These are phyloP conservation scores for Caenorhabditis wallacei DNA, from an alignment of 2,888 invertebrate genomes.

Conservation along the genomic window DNA sequence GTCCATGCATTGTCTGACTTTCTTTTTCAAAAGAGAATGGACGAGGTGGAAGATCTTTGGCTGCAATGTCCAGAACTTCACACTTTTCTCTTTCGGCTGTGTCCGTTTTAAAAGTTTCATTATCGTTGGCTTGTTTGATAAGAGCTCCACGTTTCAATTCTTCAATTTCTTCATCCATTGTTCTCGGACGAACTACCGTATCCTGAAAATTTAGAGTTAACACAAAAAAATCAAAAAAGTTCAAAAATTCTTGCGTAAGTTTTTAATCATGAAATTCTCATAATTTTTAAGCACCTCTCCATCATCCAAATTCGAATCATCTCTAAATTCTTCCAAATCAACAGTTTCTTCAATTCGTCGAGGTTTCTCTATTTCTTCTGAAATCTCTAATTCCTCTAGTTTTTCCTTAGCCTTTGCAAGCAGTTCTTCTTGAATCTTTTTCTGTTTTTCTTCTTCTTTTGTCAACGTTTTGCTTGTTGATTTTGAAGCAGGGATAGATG, in stretches of 20 bases:
- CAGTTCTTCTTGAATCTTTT: constrained; percentile 23
- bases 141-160: constrained; percentile 65
- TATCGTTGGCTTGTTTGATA: constrained; percentile 56
- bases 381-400: constrained; percentile 85
- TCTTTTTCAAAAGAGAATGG: constrained; percentile 65
- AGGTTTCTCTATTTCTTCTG: constrained; percentile 65
- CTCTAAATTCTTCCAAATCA: constrained; percentile 73
- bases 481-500: not conserved
- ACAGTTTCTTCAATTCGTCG: constrained; percentile 63
- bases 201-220: not conserved
- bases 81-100: constrained; percentile 1
- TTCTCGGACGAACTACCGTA: constrained; percentile 5
- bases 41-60: constrained; percentile 12
- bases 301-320: constrained; percentile 62
- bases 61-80: constrained; percentile 33
- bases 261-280: too few species aligned
- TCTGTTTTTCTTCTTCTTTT: constrained; percentile 24
- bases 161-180: constrained; percentile 64
- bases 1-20: constrained; percentile 46
- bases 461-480: not conserved
- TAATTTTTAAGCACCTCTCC: not conserved
- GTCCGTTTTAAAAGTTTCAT: constrained; percentile 19
- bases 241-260: not conserved
- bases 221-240: not conserved
- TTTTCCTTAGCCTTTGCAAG: constrained; percentile 39